Conservation (phyloP, 2,113 vertebrate genomes). For the Heliornis fulica region DNA sequence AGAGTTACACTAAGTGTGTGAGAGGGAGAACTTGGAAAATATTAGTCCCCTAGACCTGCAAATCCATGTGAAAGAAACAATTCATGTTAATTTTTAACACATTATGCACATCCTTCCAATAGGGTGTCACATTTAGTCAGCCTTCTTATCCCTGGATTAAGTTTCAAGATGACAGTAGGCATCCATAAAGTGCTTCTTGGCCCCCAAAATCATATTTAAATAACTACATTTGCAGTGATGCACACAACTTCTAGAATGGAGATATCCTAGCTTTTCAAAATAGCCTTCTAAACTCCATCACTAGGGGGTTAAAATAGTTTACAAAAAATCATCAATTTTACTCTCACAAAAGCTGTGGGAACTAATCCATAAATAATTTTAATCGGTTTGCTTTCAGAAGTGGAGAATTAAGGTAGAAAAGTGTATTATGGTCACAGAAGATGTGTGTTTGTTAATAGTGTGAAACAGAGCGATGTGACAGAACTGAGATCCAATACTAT, state of each 20-base stretch:
- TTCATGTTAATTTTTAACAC: not conserved
- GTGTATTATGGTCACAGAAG: not conserved
- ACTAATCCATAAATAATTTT: not conserved
- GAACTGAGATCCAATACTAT: not conserved
- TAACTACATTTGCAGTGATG: not conserved
- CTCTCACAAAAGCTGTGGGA: not conserved
- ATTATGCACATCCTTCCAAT: not conserved
- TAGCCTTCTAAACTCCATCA: not conserved
- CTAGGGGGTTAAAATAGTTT: not conserved
- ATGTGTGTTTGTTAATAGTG: not conserved
- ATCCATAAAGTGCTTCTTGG: not conserved
- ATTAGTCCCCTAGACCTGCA: not conserved
- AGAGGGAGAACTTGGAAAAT: not conserved
- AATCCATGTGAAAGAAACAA: not conserved
- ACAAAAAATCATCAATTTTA: not conserved
- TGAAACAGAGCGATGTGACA: not conserved
- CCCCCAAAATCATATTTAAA: not conserved
- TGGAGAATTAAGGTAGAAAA: not conserved
- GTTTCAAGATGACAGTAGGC: not conserved
- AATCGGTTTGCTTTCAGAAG: not conserved
- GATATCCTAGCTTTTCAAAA: not conserved
- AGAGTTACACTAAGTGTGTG: not conserved
- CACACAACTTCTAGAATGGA: not conserved
- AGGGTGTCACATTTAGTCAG: not conserved
- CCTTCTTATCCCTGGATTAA: not conserved